These are phyloP conservation scores for Argya squamiceps DNA, from an alignment of 2,797 vertebrate species.

Conservation along the genomic window DNA sequence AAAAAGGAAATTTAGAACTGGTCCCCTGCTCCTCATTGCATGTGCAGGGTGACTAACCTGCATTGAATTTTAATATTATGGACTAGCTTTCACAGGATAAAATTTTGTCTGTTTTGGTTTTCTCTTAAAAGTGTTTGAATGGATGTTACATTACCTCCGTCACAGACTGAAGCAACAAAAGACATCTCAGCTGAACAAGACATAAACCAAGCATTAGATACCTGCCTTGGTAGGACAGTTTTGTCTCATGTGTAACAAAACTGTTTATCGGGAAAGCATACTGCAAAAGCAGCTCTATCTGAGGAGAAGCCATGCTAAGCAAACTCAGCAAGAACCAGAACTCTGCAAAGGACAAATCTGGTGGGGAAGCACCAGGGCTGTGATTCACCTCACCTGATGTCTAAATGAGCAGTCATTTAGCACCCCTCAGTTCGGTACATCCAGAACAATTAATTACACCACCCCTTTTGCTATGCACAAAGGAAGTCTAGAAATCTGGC, in stretches of 20 bases:
- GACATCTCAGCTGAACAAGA: not conserved
- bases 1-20: not conserved
- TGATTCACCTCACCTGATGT: not conserved
- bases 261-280: not conserved
- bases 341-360: not conserved
- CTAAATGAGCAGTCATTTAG: not conserved
- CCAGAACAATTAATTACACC: not conserved
- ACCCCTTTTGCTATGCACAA: not conserved
- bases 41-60: not conserved
- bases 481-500: not conserved
- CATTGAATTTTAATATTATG: not conserved
- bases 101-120: not conserved
- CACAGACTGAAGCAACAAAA: not conserved
- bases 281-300: not conserved
- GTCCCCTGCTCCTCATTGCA: not conserved
- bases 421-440: not conserved
- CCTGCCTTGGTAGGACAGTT: not conserved
- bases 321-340: not conserved
- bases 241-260: not conserved
- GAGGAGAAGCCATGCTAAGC: not conserved
- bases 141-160: not conserved
- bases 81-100: not conserved
- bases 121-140: not conserved
- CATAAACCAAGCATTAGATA: not conserved
- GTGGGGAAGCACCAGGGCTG: not conserved